Base-by-base conservation (phyloP, 2,113 vertebrate species). In the Microcebus tavaratra region DNA sequence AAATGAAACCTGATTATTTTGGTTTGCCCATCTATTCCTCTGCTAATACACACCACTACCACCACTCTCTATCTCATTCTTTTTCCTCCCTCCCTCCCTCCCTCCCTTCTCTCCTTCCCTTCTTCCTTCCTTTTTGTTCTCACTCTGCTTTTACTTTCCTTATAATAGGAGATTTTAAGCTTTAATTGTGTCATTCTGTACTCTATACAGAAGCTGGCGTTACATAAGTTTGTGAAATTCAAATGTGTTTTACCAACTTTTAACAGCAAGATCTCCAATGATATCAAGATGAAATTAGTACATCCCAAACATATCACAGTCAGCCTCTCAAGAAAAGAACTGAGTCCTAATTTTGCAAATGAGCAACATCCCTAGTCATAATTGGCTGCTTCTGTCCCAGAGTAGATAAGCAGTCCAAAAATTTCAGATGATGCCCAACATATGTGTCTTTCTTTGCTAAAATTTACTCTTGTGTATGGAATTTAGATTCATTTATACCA, bases 1-100 rank as follows among this genome's bases (percentile, higher is more conserved):
- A 97, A 96, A 84, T 31, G 97, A 94, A 75, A 83, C 12, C 6
- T 78, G 3, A 78, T 67, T 2, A 86, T 39, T 59, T n/a, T 80
- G 5, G 2, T 36, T 86, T 34, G 53, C 5, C 6, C 17, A 82
- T 53, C 27, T 11, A 36, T 6, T 86, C 17, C 20, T 72, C 39
- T 94, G 53, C 29, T 59, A 67, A 72, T 13, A 25, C 6, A 34
- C 4, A 20, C 72, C 23, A 68, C 39, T 1, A 21, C 36, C 7
- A 14, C 23, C 2, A 42, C 0, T 8, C 25, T 17, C 0, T 3
- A 2, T 8, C 2, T 2, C n/a, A 31, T 18, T 17, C 11, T 15
- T 14, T 17, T 6, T 18, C 17, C 6, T 34, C 18, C 14, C n/a
- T 39, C 9, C 15, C 53, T 18, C 12, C 31, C 21, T 9, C 2